phyloP scores from a whole-genome alignment of 2,797 vertebrate genomes.

The Anas bahamensis region DNA sequence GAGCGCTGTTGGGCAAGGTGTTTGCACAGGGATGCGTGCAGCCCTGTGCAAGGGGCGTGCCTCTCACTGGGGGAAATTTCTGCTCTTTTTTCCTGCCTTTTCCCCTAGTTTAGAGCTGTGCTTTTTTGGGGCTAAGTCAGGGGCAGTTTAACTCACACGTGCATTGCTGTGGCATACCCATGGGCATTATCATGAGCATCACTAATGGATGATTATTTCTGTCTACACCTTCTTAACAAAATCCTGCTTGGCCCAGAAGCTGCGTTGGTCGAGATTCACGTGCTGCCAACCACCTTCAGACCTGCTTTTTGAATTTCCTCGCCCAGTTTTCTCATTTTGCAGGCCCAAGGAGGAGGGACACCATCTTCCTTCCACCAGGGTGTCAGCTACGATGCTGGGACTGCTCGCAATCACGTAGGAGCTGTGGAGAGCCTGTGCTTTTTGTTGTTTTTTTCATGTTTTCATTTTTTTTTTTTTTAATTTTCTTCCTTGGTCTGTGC shows the following conservation, averaged over 20 bases:
- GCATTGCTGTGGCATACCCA: neutral
- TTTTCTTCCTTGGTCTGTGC: neutral
- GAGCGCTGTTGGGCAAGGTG: neutral
- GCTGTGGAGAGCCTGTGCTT: neutral
- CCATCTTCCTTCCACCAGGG: neutral
- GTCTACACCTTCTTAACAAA: neutral
- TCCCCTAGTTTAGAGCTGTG: neutral
- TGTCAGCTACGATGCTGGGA: neutral
- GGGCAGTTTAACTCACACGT: neutral
- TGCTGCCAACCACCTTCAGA: neutral
- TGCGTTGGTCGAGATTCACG: neutral
- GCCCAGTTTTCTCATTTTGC: neutral
- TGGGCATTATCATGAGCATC: fast-evolving
- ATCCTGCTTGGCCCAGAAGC: neutral
- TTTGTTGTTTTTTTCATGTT: neutral
- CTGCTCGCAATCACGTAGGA: neutral
- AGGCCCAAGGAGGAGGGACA: neutral
- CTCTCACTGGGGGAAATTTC: neutral
- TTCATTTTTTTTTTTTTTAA: too few relatives aligned
- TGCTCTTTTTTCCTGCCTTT: neutral
- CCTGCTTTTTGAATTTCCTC: neutral
- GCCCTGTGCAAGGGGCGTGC: neutral
- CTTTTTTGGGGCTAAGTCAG: neutral
- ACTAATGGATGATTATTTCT: neutral
- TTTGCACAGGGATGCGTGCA: neutral